Conservation (phyloP, 1,140 invertebrate genomes). For the Pachypeltis micranthus region DNA sequence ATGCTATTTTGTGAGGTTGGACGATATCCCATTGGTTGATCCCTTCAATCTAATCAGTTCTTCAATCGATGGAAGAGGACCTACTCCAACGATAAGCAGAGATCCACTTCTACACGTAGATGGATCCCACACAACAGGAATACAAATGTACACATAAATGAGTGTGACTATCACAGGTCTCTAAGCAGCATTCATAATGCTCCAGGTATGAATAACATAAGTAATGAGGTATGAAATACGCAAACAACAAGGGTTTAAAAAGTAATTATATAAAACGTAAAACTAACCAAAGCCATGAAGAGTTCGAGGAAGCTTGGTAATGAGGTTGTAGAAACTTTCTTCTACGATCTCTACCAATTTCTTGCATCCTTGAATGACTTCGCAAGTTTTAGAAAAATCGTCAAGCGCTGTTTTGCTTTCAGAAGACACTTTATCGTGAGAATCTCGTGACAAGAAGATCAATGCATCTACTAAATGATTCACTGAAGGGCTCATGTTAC, state of each 20-base stretch:
- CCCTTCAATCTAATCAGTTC: too few relatives aligned
- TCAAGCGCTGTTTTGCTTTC: constrained; percentile 6
- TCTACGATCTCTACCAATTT: constrained; percentile 22
- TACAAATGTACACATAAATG: too few relatives aligned
- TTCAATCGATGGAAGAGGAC: too few relatives aligned
- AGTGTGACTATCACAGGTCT: too few relatives aligned
- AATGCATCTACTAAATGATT: constrained; percentile 22
- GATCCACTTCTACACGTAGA: too few relatives aligned
- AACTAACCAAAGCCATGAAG: constrained; percentile 22
- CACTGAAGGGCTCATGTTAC: constrained; percentile 21
- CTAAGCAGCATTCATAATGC: too few relatives aligned
- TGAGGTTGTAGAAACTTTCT: constrained; percentile 25
- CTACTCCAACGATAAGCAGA: too few relatives aligned
- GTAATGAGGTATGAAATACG: too few relatives aligned
- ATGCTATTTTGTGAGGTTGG: too few relatives aligned
- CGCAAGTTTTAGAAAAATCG: constrained; percentile 10
- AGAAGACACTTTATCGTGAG: constrained; percentile 15
- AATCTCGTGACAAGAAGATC: constrained; percentile 24
- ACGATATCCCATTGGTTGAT: too few relatives aligned
- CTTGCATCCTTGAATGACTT: not conserved
- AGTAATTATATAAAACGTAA: not conserved
- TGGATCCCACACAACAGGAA: too few relatives aligned
- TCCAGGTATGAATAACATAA: too few relatives aligned
- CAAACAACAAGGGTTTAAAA: not conserved
- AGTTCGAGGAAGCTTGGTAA: constrained; percentile 22